Evolutionary conservation across 2,888 invertebrate species (phyloP), one percentile per base, ranked within the genome.

Genomic region (Polydesmus complanatus): DNA sequence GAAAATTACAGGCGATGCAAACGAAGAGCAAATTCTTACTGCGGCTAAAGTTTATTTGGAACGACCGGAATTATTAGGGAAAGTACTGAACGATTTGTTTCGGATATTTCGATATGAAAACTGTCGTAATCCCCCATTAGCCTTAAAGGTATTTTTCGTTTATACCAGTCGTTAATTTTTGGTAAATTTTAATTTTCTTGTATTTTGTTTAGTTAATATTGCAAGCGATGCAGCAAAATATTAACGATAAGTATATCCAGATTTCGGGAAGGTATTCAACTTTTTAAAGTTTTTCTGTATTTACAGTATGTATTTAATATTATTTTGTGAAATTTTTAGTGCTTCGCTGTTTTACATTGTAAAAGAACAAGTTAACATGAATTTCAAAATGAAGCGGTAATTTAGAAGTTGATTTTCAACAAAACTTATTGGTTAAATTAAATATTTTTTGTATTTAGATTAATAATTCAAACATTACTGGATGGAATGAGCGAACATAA

Each of bases 331-430:
- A 27, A 22, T 21, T 75, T 77, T 53, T 74, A 94, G 94, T 76
- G 95, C 95, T 2, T 91, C 91, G 3, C 77, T 96, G 62, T 95
- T 93, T 77, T 95, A 95, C 74, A 90, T 96, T 67, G 88, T 93
- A 1, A 93, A 93, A 75, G 87, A 89, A 69, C 85, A 84, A 67
- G 79, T 80, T 3, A 80, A 81, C 66, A 80, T 90, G 65, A 85
- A 84, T 27, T 80, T 84, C 19, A 81, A 81, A 68, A 78, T 89
- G 63, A 88, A 88, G 70, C 80, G 83, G 70, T 61, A 58, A 58
- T 21, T 52, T 14, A 47, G 18, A 14, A 14, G n/a, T n/a, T 3
- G 5, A 25, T 56, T 27, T 26, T 23, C 47, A 48, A 49, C 18
- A 56, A 19, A 56, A 3, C 26, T 22, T 21, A 21, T 22, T n/a